Base-by-base conservation (phyloP, 2,888 invertebrate species). In the Yponomeuta plumbellus region DNA sequence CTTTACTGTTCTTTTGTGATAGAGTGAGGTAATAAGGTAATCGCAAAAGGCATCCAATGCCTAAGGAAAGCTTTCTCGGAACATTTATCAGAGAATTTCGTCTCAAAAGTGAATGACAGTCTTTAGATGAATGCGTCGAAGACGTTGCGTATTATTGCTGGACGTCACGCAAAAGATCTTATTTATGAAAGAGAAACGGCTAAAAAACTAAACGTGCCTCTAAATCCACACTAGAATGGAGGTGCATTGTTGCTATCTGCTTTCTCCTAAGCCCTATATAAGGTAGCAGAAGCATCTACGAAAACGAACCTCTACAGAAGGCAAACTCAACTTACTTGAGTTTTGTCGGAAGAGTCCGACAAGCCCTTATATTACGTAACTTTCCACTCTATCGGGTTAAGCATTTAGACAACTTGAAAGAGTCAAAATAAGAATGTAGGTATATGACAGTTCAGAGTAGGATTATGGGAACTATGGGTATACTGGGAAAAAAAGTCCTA, bases 161-260 rank as follows among this genome's bases (percentile, higher is more conserved):
- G 17, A 17, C 2, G 17, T 3, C 44, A 52, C 44, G 44, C 44
- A 17, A 52, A 52, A 52, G 44, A 52, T 17, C 13, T 52, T 52
- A 52, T 17, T 17, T 52, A 3, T 4, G 44, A 52, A 52, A 52
- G 44, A 52, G 44, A 52, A 52, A 52, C 44, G 13, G 1, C 44
- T 17, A 52, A 17, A 52, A 52, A 52, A 52, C 3, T 52, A 52
- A 52, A 52, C 17, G 44, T 17, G 44, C 44, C 44, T 52, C 44
- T 52, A 17, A 52, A 52, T 17, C 44, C 44, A 52, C 13, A 52
- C 17, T 52, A 17, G 44, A 52, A 52, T 52, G 44, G 17, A 52
- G 44, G 44, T 52, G 44, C 44, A 52, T 52, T 52, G 44, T 52
- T 52, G 44, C 44, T 52, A 52, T 52, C 44, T 52, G 44, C 44